phyloP scores from a whole-genome alignment of 2,113 vertebrate genomes.

The Xiphophorus couchianus region DNA sequence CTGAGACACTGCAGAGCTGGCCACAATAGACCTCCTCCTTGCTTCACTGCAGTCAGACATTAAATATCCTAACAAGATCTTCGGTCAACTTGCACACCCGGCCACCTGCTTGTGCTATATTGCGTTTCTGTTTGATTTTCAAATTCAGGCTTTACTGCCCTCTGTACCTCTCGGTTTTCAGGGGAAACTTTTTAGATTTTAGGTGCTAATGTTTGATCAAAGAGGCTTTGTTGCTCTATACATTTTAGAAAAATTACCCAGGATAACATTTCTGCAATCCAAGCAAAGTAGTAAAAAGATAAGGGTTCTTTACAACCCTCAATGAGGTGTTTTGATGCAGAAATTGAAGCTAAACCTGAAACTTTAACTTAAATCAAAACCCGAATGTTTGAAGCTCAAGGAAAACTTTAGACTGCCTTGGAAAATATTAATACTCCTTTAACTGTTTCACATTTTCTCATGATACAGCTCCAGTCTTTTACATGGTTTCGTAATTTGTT shows the following conservation, averaged over 20 bases:
- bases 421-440: too few relatives aligned
- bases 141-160: constrained; percentile 45
- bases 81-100: constrained; percentile 44
- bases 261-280: not conserved
- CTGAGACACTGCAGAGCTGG: constrained; percentile 39
- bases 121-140: constrained; percentile 25
- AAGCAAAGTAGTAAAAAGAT: too few relatives aligned
- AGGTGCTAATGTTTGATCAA: constrained; percentile 8
- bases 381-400: too few relatives aligned
- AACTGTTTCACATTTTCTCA: too few relatives aligned
- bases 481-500: too few relatives aligned
- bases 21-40: constrained; percentile 71
- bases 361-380: too few relatives aligned
- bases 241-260: not conserved
- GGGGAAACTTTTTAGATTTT: constrained; percentile 18
- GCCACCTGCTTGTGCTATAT: constrained; percentile 28
- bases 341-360: too few relatives aligned
- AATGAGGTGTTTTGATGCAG: too few relatives aligned
- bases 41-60: constrained; percentile 58
- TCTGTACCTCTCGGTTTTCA: constrained; percentile 22
- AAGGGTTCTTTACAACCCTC: too few relatives aligned
- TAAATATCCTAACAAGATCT: constrained; percentile 59
- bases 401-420: too few relatives aligned
- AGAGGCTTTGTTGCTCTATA: not conserved
- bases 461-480: too few relatives aligned